Base-by-base conservation (phyloP, 2,888 invertebrate species). In the Odontocerum albicorne region DNA sequence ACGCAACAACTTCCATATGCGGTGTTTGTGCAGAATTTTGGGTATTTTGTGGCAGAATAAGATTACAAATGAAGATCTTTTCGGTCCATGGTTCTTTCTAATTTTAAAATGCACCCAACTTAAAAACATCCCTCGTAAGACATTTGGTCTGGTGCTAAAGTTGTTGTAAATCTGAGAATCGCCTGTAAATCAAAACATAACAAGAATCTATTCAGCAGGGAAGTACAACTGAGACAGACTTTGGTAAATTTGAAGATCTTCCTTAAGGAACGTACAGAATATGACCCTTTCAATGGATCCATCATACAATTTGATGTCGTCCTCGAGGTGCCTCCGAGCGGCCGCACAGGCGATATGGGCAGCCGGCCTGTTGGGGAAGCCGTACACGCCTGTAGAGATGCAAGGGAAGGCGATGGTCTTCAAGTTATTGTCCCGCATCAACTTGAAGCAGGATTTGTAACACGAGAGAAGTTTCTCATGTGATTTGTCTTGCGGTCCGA, bases 311-410 rank as follows among this genome's bases (percentile, higher is more conserved):
- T 73, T 68, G 50, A 72, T 71, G 52, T 73, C 70, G 0, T 68
- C 64, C 66, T 82, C 79, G 27, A 93, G 73, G 67, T 83, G 86
- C 51, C 81, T 76, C 62, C 90, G 75, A 0, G 88, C 83, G 1
- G 85, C 82, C 17, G 72, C 69, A 4, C 89, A 67, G 2, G 91
- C 92, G 3, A 92, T 83, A 63, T 86, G 82, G 1, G 90, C 88
- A 0, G 95, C 94, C 27, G 84, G 71, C 56, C 83, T 81, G 67
- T 86, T 86, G 0, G 93, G 93, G 70, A 92, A 95, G 0, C 91
- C 91, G 68, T 91, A 94, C 59, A 94, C 81, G n/a, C 95, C 95
- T 3, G 95, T 95, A 0, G 92, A 90, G 66, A 95, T 90, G 67
- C 94, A 94, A 1, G 93, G 93, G 68, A 94, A 93, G 0, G 93